A percentile compares a stretch with the other conserved stretches of the same genome.
Conservation (phyloP, 2,113 vertebrate genomes). For the Perca flavescens region DNA sequence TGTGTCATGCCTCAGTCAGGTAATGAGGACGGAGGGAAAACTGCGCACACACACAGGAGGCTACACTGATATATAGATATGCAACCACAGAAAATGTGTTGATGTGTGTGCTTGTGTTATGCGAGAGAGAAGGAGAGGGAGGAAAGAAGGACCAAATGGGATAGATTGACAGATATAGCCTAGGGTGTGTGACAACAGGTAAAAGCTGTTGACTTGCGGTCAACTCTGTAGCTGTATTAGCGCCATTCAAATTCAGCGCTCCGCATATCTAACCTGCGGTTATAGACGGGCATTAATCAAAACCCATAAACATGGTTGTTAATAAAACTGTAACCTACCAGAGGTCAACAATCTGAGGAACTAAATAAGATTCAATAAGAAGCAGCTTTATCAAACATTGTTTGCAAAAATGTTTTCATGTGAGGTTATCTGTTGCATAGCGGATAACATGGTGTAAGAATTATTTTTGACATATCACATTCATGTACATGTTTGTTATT, state of each 20-base stretch:
- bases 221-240: slow-evolving; percentile 29
- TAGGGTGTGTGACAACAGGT: slow-evolving; percentile 29
- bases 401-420: neutral
- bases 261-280: neutral
- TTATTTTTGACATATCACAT: slow-evolving; percentile 34
- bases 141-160: slow-evolving; percentile 27
- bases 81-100: slow-evolving; percentile 4
- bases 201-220: slow-evolving; percentile 19
- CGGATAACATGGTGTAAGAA: neutral
- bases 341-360: neutral
- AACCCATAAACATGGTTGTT: neutral
- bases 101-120: neutral
- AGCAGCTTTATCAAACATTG: neutral
- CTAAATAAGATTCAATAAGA: neutral
- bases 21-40: slow-evolving; percentile 49
- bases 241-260: neutral
- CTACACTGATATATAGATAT: slow-evolving; percentile 18
- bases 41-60: slow-evolving; percentile 6
- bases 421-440: neutral
- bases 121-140: neutral
- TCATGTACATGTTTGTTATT: slow-evolving; percentile 47
- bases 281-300: slow-evolving; percentile 8
- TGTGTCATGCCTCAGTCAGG: slow-evolving; percentile 70
- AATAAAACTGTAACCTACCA: neutral
- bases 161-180: slow-evolving; percentile 51